Conservation (phyloP, 2,888 invertebrate genomes). For the Charanyca ferruginea region DNA sequence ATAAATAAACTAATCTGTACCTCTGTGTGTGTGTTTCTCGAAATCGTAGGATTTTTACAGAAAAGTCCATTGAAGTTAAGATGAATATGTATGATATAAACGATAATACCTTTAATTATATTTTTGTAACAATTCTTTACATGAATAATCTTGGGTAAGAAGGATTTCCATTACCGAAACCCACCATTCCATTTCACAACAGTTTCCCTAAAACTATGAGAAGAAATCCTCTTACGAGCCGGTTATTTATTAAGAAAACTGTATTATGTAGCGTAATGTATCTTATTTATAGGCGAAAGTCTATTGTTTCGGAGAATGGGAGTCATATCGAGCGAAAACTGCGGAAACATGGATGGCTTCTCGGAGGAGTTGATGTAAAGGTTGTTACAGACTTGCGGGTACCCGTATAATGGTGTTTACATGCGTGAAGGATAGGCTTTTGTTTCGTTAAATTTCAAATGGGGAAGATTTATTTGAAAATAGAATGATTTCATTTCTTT, state of each 20-base stretch:
- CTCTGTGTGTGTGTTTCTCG: too few species aligned
- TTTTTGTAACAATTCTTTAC: too few species aligned
- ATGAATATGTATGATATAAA: too few species aligned
- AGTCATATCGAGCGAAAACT: conserved; percentile 52
- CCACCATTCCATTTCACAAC: conserved; percentile 3
- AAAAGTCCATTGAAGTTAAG: too few species aligned
- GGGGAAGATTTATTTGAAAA: too few species aligned
- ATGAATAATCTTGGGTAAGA: too few species aligned
- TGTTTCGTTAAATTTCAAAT: too few species aligned
- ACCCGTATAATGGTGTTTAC: conserved; percentile 4
- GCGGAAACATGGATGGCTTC: conserved; percentile 44
- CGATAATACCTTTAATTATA: too few species aligned
- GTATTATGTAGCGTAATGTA: conserved; percentile 43
- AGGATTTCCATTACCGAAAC: not conserved
- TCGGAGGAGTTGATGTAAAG: conserved; percentile 21
- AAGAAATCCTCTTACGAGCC: not conserved
- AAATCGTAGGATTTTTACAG: too few species aligned
- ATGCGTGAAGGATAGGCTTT: not conserved
- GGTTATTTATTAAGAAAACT: conserved; percentile 50
- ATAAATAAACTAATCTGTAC: too few species aligned
- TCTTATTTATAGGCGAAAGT: conserved; percentile 47
- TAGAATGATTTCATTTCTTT: too few species aligned
- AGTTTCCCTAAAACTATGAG: not conserved
- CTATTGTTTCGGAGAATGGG: conserved; percentile 42
- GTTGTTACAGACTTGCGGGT: conserved; percentile 23